A percentile compares a stretch with the other conserved stretches of the same genome.
phyloP scores from a whole-genome alignment of 2,888 invertebrate species.

The Eucera pruinosa region DNA sequence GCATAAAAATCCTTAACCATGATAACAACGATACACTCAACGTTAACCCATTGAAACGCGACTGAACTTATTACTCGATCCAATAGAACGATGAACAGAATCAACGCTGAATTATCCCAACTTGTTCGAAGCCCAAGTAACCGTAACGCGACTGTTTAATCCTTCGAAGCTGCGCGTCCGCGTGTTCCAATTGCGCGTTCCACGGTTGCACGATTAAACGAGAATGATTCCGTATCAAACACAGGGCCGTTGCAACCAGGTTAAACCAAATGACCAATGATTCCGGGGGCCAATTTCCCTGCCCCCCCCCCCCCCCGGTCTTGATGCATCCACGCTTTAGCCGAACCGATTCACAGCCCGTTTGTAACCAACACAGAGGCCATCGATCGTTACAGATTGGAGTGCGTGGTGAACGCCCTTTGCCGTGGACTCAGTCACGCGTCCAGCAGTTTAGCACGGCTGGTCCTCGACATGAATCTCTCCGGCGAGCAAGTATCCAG shows the following conservation, averaged over 20 bases:
- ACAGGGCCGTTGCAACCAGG: not conserved
- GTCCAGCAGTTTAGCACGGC: slow-evolving; percentile 83
- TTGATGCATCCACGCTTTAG: not conserved
- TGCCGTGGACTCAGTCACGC: slow-evolving; percentile 82
- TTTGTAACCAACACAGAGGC: slow-evolving; percentile 29
- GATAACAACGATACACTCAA: no score
- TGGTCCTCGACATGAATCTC: slow-evolving; percentile 86
- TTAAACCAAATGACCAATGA: slow-evolving; percentile 13
- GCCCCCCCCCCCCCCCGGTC: no score
- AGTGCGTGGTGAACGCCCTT: slow-evolving; percentile 86
- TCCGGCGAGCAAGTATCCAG: slow-evolving; percentile 86
- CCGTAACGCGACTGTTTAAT: slow-evolving; percentile 12
- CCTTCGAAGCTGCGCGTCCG: not conserved
- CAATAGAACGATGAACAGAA: no score
- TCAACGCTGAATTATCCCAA: not conserved
- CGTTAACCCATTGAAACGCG: no score
- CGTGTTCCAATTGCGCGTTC: not conserved
- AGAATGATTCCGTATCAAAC: slow-evolving; percentile 22
- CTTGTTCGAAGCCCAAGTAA: not conserved
- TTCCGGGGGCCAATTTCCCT: slow-evolving; percentile 5
- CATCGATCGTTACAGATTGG: slow-evolving; percentile 81
- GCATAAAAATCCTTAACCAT: no score
- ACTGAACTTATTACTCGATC: no score
- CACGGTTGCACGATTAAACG: slow-evolving; percentile 3
- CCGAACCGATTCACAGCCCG: no score